phyloP scores from a whole-genome alignment of 2,797 vertebrate species.

The Peromyscus nudipes region DNA sequence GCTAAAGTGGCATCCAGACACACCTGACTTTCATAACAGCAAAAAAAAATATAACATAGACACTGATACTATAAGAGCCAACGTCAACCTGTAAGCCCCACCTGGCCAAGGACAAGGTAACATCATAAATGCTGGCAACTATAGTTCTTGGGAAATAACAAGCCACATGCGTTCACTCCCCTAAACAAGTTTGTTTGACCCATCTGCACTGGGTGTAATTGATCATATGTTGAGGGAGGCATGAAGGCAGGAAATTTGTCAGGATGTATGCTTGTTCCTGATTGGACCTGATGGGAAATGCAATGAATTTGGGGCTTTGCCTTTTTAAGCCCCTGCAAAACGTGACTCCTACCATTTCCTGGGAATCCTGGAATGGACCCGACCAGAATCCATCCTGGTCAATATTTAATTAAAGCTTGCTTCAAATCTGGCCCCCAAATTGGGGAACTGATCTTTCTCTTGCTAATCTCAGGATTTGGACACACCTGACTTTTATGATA shows the following conservation, averaged over 20 bases:
- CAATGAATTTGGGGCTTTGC: neutral
- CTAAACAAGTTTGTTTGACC: neutral
- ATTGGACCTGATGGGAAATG: neutral
- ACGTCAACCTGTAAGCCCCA: neutral
- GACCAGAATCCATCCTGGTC: neutral
- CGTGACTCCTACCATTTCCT: neutral
- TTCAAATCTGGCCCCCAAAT: neutral
- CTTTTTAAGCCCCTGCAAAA: neutral
- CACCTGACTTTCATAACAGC: neutral
- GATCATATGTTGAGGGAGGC: neutral
- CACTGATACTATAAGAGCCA: neutral
- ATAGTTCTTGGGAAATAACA: neutral
- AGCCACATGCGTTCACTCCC: neutral
- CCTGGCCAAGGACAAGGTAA: neutral
- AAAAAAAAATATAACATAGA: neutral
- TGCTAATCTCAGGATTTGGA: neutral
- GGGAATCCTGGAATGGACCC: neutral
- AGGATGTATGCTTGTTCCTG: neutral
- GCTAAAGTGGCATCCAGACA: too few relatives aligned
- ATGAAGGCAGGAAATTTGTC: neutral
- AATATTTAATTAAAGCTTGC: neutral
- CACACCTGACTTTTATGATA: neutral
- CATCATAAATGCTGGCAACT: neutral
- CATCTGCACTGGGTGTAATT: neutral
- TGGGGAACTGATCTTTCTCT: neutral